A percentile compares a stretch with the other conserved stretches of the same genome.
Conservation (phyloP, 2,888 invertebrate genomes). For the Melieria picta region DNA sequence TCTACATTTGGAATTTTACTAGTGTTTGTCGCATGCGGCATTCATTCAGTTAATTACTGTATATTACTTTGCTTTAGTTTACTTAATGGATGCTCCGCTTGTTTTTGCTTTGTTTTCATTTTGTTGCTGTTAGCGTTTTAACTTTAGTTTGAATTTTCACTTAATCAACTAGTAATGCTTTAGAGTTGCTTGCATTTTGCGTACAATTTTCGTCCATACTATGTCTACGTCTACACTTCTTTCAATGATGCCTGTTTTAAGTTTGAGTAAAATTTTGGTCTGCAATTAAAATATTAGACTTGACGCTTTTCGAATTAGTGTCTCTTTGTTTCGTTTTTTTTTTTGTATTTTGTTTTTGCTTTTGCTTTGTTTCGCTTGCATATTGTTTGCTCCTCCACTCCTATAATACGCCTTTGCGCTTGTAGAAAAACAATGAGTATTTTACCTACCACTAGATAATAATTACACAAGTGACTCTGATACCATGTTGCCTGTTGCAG, state of each 20-base stretch:
- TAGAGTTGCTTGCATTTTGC: slow-evolving; percentile 10
- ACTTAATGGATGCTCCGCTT: background rate
- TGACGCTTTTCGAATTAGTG: background rate
- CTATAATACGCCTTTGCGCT: too few relatives aligned
- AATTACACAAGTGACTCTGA: slow-evolving; percentile 2
- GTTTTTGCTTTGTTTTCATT: slow-evolving; percentile 9
- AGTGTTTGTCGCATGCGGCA: slow-evolving; percentile 2
- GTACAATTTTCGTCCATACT: background rate
- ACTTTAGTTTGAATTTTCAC: background rate
- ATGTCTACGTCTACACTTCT: background rate
- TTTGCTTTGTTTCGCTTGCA: too few relatives aligned
- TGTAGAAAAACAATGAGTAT: slow-evolving; percentile 15
- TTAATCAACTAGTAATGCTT: slow-evolving; percentile 27
- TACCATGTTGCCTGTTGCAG: background rate
- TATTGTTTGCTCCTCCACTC: too few relatives aligned
- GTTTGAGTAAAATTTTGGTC: slow-evolving; percentile 23
- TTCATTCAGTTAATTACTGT: too few relatives aligned
- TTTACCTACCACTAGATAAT: slow-evolving; percentile 4
- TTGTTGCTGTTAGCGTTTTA: background rate
- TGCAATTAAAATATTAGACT: slow-evolving; percentile 11
- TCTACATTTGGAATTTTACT: slow-evolving; percentile 27
- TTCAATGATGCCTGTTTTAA: background rate
- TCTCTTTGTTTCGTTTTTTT: background rate
- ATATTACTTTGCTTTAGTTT: background rate
- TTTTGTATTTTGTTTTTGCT: slow-evolving; percentile 16